phyloP scores from a whole-genome alignment of 2,888 invertebrate genomes.

The Conistra vaccinii region DNA sequence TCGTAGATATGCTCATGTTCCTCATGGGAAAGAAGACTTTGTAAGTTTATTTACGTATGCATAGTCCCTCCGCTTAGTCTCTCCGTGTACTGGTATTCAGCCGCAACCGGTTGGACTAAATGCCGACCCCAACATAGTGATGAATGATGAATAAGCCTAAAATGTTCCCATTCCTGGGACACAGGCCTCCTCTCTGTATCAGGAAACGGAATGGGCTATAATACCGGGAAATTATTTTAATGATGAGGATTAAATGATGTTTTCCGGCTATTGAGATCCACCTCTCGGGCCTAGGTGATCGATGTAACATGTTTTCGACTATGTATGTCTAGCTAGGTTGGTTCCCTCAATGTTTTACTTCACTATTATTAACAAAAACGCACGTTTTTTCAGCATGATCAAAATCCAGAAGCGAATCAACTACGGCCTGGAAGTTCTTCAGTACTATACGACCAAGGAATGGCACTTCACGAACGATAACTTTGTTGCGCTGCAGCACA shows the following conservation, averaged over 20 bases:
- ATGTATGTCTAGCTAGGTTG: too few species aligned
- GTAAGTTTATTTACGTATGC: slow-evolving; percentile 87
- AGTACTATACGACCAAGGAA: slow-evolving; percentile 95
- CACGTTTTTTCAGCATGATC: slow-evolving; percentile 90
- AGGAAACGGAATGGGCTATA: too few species aligned
- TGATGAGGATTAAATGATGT: too few species aligned
- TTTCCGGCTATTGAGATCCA: too few species aligned
- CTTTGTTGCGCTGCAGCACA: slow-evolving; percentile 87
- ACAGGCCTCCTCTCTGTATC: too few species aligned
- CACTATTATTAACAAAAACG: neutral
- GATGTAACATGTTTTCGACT: too few species aligned
- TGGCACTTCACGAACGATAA: slow-evolving; percentile 95
- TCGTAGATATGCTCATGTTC: slow-evolving; percentile 93
- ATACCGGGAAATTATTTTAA: too few species aligned
- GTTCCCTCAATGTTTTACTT: too few species aligned
- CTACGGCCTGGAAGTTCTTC: slow-evolving; percentile 92
- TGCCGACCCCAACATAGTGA: neutral
- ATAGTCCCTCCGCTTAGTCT: neutral
- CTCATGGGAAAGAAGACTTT: slow-evolving; percentile 94
- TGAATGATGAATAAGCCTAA: too few species aligned
- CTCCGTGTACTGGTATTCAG: neutral
- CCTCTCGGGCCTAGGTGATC: too few species aligned
- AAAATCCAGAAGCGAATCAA: slow-evolving; percentile 92
- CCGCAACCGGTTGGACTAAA: neutral
- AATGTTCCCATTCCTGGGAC: too few species aligned